Evolutionary conservation across 2,113 vertebrate species (phyloP).

Genomic region (Planiliza haematocheilus): DNA sequence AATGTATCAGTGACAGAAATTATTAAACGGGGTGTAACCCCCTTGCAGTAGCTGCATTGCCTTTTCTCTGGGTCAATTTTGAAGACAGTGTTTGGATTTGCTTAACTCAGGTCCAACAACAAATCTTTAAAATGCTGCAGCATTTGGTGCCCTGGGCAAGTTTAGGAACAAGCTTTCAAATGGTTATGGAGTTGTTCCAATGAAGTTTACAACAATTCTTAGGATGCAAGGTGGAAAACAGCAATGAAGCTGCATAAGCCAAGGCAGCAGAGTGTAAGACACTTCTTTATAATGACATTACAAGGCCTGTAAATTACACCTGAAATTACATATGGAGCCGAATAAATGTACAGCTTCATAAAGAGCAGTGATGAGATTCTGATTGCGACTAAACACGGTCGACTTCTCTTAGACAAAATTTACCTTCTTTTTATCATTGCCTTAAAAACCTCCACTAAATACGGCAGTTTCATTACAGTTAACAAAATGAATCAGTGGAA

Average conservation of each 20-base stretch:
- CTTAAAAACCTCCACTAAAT: neutral
- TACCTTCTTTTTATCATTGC: neutral
- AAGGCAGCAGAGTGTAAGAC: neutral
- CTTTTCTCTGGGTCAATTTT: no score
- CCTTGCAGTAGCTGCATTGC: no score
- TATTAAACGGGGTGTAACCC: no score
- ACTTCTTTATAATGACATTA: neutral
- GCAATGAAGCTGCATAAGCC: neutral
- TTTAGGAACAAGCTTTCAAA: no score
- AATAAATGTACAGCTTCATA: neutral
- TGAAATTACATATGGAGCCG: neutral
- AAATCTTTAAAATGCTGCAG: no score
- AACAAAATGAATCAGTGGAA: conserved; percentile 1
- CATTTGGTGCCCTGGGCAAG: no score
- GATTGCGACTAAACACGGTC: neutral
- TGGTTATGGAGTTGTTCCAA: neutral
- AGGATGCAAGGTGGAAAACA: neutral
- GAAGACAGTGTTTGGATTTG: no score
- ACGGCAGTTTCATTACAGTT: neutral
- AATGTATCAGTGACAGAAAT: no score
- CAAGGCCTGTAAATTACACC: neutral
- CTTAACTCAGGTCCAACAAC: no score
- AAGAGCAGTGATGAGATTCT: neutral
- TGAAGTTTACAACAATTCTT: neutral
- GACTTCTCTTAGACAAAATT: neutral